phyloP scores from a whole-genome alignment of 1,140 invertebrate species.

The Neodiprion pinetum region DNA sequence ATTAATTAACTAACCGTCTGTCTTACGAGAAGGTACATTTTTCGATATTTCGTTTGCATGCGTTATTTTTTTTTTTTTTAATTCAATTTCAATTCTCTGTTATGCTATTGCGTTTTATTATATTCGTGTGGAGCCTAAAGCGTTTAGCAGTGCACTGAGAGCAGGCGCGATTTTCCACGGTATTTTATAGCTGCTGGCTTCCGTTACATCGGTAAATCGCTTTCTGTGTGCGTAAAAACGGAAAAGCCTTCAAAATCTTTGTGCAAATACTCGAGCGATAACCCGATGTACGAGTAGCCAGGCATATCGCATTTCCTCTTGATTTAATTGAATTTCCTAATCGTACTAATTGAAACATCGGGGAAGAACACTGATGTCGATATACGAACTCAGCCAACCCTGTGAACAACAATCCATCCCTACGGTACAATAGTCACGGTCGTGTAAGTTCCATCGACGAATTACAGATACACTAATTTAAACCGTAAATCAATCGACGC shows the following conservation, averaged over 20 bases:
- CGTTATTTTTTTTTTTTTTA: neutral
- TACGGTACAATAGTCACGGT: neutral
- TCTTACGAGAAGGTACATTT: conserved; percentile 5
- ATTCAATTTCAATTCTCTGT: neutral
- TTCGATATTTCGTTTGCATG: neutral
- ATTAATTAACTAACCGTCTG: too few relatives aligned
- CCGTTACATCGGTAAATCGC: conserved; percentile 12
- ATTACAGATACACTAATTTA: too few relatives aligned
- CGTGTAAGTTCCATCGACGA: too few relatives aligned
- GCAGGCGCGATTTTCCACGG: neutral
- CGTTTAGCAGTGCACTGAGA: neutral
- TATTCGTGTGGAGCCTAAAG: neutral
- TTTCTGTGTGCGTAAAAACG: neutral
- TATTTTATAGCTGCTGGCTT: conserved; percentile 18
- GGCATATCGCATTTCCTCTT: conserved; percentile 21
- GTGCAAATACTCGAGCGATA: conserved; percentile 22
- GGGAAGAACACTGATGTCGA: neutral
- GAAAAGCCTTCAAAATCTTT: conserved; percentile 18
- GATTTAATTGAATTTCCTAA: conserved; percentile 33
- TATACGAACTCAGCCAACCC: neutral
- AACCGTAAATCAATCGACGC: too few relatives aligned
- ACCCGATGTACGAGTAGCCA: neutral
- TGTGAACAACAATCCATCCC: neutral
- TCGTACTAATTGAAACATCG: conserved; percentile 30
- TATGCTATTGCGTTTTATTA: neutral